Base-by-base conservation (phyloP, 2,113 vertebrate genomes). In the Pungitius pungitius region DNA sequence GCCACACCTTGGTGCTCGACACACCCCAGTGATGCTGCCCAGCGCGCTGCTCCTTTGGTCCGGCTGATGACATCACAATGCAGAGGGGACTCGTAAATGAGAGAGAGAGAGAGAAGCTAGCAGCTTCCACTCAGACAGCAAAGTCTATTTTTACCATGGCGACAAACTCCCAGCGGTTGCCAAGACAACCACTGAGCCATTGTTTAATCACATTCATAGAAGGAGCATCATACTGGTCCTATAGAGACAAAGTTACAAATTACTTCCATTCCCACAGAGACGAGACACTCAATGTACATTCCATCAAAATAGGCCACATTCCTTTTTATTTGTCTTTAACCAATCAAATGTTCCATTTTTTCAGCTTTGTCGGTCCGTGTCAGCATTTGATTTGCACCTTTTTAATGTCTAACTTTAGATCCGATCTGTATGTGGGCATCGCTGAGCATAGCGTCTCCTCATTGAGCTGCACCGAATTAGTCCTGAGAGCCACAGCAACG, bases 161-260 rank as follows among this genome's bases (percentile, higher is more conserved):
- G 45, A 66, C 68, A 75, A 49, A 49, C 62, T 84, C 81, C 66
- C 22, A 13, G 42, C 60, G 37, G 83, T 88, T 86, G 64, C 81
- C 73, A 82, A 51, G 86, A 88, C 86, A 88, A 85, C 83, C 39
- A 13, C 65, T 69, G 61, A 5, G n/a, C 68, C 69, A 80, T 69
- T 74, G 73, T 82, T 80, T 77, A 77, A 77, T 77, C 61, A 58
- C 61, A 79, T 72, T 84, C 57, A 26, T 40, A 20, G 35, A 51
- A 54, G 47, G 24, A 30, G 33, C 57, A 27, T 43, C 43, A 26
- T 47, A 67, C 26, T 0, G 14, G 51, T 12, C 39, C 30, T 60
- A 8, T 72, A 27, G 37, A 35, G 59, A 61, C 17, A 13, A 30
- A 37, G 18, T 13, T 52, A 37, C n/a, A 26, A 11, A 35, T 37